Evolutionary conservation across 2,888 invertebrate species (phyloP).

Genomic region (Zelleria hepariella): DNA sequence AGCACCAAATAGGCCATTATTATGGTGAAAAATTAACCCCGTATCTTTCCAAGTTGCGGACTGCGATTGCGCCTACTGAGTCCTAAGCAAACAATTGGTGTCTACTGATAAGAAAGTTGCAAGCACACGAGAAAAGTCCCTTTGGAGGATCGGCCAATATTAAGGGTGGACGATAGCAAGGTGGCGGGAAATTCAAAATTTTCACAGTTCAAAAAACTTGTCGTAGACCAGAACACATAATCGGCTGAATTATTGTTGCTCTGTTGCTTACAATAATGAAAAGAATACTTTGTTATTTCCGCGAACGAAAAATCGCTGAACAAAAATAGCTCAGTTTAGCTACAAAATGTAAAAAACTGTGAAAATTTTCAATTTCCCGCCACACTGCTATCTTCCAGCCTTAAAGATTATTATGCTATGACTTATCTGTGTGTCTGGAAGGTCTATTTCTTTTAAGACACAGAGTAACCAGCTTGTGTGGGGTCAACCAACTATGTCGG

Average conservation of each 20-base stretch:
- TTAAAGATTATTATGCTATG: background rate
- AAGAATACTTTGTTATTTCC: no score
- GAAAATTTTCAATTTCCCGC: no score
- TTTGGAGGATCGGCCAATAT: constrained; percentile 4
- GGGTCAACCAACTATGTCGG: background rate
- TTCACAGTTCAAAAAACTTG: no score
- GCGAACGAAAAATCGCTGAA: background rate
- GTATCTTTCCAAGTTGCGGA: constrained; percentile 21
- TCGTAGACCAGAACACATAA: no score
- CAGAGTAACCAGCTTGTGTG: background rate
- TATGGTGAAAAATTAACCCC: constrained; percentile 41
- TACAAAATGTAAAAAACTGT: no score
- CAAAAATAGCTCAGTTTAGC: no score
- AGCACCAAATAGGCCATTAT: constrained; percentile 16
- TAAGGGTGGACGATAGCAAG: no score
- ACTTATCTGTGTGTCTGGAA: no score
- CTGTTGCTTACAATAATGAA: no score
- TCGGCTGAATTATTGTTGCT: no score
- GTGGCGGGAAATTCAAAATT: no score
- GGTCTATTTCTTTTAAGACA: background rate
- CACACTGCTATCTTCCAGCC: no score
- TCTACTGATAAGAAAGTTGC: constrained; percentile 52
- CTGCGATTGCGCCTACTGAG: constrained; percentile 31
- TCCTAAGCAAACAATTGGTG: constrained; percentile 64
- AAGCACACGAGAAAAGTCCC: constrained; percentile 31